Base-by-base conservation (phyloP, 1,140 invertebrate species). In the Heliconius hewitsoni region DNA sequence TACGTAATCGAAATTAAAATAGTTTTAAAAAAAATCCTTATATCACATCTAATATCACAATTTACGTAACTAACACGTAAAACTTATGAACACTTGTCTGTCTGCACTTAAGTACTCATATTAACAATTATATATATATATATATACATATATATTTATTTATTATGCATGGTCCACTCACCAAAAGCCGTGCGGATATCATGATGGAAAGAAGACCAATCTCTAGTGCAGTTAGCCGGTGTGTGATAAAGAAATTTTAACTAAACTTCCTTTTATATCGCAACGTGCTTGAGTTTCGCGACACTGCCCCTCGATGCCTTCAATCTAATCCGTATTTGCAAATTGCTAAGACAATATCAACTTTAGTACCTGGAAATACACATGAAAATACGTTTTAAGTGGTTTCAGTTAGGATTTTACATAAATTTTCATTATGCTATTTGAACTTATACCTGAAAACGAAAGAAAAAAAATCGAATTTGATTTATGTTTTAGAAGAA, bases 231-330 rank as follows among this genome's bases (percentile, higher is more conserved):
- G 87, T 77, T 88, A 82, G 84, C 80, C 77, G 87, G 87, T 91
- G 81, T 94, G 86, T 93, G 93, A 91, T 93, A 92, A 91, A 94
- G 88, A 93, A 90, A 92, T 92, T 94, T 91, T 86, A 88, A 92
- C 91, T 89, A 91, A 90, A 93, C 89, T 92, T 93, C 91, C 91
- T 93, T 94, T 93, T 94, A 94, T 94, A 94, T 93, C 82, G 87
- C 91, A 91, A 94, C 93, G 91, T 94, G 91, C 84, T 91, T 82
- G 88, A 87, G 90, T 92, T 93, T 93, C 91, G 90, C 91, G 93
- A 94, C 91, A 91, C 86, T 90, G 91, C 87, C 83, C 90, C 91
- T 90, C 83, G 74, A 78, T 83, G 77, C 75, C 84, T 87, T 89
- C 87, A 71, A 87, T 87, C 82, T 85, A 82, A 87, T 85, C 81